Base-by-base conservation (phyloP, 2,888 invertebrate genomes). In the Lordiphosa fenestrarum region DNA sequence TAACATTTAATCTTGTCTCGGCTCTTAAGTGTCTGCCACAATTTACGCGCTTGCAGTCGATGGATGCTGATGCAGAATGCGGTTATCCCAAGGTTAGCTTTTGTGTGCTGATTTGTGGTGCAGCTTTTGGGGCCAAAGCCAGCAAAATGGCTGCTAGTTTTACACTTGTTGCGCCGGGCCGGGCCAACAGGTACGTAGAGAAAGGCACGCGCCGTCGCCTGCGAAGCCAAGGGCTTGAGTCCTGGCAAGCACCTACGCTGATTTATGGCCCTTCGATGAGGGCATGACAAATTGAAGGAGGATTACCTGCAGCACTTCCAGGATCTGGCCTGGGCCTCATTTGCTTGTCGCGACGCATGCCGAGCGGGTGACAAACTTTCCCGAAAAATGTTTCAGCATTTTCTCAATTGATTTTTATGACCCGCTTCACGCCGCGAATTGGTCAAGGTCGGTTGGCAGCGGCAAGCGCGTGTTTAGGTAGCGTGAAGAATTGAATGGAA, bases 1-100 rank as follows among this genome's bases (percentile, higher is more conserved):
- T 82, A 81, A 72, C 81, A 81, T 81, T 81, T 83, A 85, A 85
- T 85, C 85, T 85, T 81, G 81, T 81, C 81, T 84, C 65, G 59
- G 55, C 68, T 84, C 68, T 77, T 84, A 81, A 81, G 85, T 81
- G 77, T 78, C 77, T 82, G 77, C 77, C 77, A 84, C 77, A 78
- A 84, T 78, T 78, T 84, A 78, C 85, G 85, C 85, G 72, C 66
- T 63, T 33, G 54, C 61, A 55, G 66, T 44, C 53, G 41, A 59
- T 71, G 65, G 69, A 48, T 40, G 47, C 50, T 19, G 66, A 49
- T 39, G 30, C 63, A 42, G 39, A n/a, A 19, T 33, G 2, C 52
- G 53, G 53, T 64, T 63, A 64, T 65, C 67, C 56, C 84, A 84
- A 78, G 84, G 75, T 65, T 74, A 57, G 42, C 53, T 44, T 38